Conservation (phyloP, 2,888 invertebrate species). For the Laspeyria flexula region DNA sequence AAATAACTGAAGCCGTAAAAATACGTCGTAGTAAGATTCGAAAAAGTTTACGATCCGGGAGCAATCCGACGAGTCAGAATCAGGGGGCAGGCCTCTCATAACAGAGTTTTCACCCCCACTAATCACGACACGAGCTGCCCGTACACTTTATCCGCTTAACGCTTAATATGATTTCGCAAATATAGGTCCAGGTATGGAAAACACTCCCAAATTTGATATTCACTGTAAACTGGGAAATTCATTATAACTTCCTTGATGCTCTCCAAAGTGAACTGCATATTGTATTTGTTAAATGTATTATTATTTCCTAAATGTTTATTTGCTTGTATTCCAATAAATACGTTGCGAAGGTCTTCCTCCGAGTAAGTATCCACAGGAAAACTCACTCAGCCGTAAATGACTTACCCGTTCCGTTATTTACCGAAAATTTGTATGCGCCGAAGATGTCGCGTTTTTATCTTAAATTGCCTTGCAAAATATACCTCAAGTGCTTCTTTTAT, state of each 20-base stretch:
- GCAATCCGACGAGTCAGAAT: no score
- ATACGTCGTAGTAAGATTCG: no score
- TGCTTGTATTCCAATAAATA: slow-evolving; percentile 41
- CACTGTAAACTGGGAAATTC: slow-evolving; percentile 19
- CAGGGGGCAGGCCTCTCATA: slow-evolving; percentile 51
- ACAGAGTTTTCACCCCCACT: slow-evolving; percentile 58
- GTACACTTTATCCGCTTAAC: slow-evolving; percentile 65
- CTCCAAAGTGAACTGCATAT: slow-evolving; percentile 9
- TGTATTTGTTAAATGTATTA: slow-evolving; percentile 8
- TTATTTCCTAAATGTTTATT: slow-evolving; percentile 13
- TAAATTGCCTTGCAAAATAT: slow-evolving; percentile 59
- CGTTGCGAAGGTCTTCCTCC: slow-evolving; percentile 6
- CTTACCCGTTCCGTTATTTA: slow-evolving; percentile 52
- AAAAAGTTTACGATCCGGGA: no score
- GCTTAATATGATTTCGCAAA: slow-evolving; percentile 62
- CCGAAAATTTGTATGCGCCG: slow-evolving; percentile 40
- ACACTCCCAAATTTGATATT: slow-evolving; percentile 23
- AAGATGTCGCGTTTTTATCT: slow-evolving; percentile 58
- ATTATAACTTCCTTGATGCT: slow-evolving; percentile 28
- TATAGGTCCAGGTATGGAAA: slow-evolving; percentile 28
- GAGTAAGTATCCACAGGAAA: slow-evolving; percentile 16
- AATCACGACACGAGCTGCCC: slow-evolving; percentile 53
- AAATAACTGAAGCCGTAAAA: no score
- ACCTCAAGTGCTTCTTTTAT: slow-evolving; percentile 58
- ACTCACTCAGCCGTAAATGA: slow-evolving; percentile 45